Evolutionary conservation across 2,113 vertebrate species (phyloP), one percentile per base, ranked within the genome.

Genomic region (Vulpes vulpes): DNA sequence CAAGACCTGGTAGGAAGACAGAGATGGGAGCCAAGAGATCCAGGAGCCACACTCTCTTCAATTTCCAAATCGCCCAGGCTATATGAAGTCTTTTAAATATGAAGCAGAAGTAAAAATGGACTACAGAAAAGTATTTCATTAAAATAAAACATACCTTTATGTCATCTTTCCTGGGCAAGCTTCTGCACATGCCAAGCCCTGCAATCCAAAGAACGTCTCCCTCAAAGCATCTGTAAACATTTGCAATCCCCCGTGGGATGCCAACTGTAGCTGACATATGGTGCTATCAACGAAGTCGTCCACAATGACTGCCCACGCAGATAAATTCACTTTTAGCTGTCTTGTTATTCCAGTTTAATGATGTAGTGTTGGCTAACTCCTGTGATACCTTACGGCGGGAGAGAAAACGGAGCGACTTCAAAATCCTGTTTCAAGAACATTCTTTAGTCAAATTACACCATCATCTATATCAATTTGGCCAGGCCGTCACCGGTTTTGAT

Each of bases 191-290:
- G 62, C 38, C 11, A 23, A 73, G 17, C 8, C 3, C 30, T 51
- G 4, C 20, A 79, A 53, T 59, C 80, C 67, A 90, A 57, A 92
- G 23, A 78, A 19, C 7, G 19, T 27, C 81, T 79, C 12, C 15
- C 62, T 83, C 23, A 92, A 73, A 95, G 57, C 62, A 62, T 95
- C 76, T 97, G 76, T n/a, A 97, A 95, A 96, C 94, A 94, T 94
- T 95, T 76, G 89, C 88, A 69, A 51, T 92, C 74, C 94, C 71
- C 62, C 1, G 7, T 17, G 30, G 94, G 87, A 76, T 35, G 74
- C 92, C 90, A 97, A 88, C 57, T 94, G 96, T 30, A 80, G 67
- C 74, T 82, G 87, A 76, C 95, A 96, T 97, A 97, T 71, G 96
- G 90, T 53, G 53, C 10, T 25, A 87, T 80, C 83, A 57, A 49